Base-by-base conservation (phyloP, 2,888 invertebrate species). In the Gryllus longicercus region DNA sequence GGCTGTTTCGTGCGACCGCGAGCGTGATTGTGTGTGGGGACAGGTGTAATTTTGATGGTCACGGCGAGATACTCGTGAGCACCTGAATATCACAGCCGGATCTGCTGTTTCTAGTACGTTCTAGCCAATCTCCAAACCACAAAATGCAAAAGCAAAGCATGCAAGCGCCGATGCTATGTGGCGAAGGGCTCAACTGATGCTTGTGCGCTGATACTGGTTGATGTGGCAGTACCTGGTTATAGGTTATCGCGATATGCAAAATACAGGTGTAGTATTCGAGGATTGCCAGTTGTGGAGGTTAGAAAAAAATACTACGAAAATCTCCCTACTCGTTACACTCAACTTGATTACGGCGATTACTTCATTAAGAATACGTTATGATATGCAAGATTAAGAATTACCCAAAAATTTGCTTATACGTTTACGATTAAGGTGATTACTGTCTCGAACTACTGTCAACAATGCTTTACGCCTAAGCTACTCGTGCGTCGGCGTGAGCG, bases 241-340 rank as follows among this genome's bases (percentile, higher is more conserved):
- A 63, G 16, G 63, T 63, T 63, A 38, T 38, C 38, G 38, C 38
- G 38, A 38, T 38, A 38, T 5, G 38, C 38, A 38, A 38, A 38
- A 38, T 38, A 38, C 38, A 38, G 38, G 38, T 38, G 8, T 38
- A 38, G 38, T 38, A 8, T 38, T 38, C 38, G 38, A 38, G 38
- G 38, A 38, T 38, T 38, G 38, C 38, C 38, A 38, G 38, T 8
- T 38, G 38, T 38, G 38, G n/a, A 63, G 63, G 63, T 63, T 63
- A 63, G n/a, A 18, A n/a, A 63, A 63, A 63, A 63, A 63, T 63
- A 63, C 63, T 63, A 63, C n/a, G n/a, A n/a, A 63, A 63, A 63
- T 63, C 14, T 63, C 63, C 16, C 63, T 4, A 63, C 63, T 63
- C 63, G 63, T 63, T 63, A 63, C 63, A 5, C 14, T 18, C 63